phyloP scores from a whole-genome alignment of 2,113 vertebrate genomes.

The Dasyprocta punctata region DNA sequence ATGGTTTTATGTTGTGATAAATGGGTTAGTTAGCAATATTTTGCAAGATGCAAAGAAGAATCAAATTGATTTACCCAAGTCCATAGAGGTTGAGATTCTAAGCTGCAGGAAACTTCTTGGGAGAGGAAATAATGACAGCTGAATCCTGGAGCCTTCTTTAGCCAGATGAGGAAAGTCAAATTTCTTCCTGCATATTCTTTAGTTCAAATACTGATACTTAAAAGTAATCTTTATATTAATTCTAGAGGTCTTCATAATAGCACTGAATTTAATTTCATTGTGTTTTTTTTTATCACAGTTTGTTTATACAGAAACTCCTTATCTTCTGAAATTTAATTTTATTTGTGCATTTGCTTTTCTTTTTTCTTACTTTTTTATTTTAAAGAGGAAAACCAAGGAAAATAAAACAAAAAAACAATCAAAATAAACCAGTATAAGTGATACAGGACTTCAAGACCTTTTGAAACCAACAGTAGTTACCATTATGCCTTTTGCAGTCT shows the following conservation, averaged over 20 bases:
- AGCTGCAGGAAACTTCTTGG: not conserved
- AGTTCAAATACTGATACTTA: not conserved
- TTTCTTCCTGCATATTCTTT: not conserved
- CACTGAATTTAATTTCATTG: not conserved
- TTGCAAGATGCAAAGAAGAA: not conserved
- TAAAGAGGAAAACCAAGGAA: too few relatives aligned
- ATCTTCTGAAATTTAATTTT: not conserved
- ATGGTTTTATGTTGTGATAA: not conserved
- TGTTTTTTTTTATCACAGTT: not conserved
- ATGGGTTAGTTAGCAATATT: constrained; percentile 13
- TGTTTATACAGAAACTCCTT: not conserved
- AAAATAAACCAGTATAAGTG: too few relatives aligned
- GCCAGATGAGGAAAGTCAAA: not conserved
- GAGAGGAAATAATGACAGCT: not conserved
- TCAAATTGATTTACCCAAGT: not conserved
- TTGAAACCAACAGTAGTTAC: too few relatives aligned
- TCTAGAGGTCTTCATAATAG: not conserved
- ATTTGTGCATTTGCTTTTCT: not conserved
- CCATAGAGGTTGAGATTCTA: not conserved
- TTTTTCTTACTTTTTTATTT: too few relatives aligned
- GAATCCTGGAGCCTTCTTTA: not conserved
- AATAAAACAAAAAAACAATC: too few relatives aligned
- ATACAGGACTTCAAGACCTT: too few relatives aligned
- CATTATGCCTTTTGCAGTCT: too few relatives aligned
- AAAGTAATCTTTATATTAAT: not conserved